phyloP scores from a whole-genome alignment of 92 coral and sea anemone genomes.

The Zoanthus sociatus region DNA sequence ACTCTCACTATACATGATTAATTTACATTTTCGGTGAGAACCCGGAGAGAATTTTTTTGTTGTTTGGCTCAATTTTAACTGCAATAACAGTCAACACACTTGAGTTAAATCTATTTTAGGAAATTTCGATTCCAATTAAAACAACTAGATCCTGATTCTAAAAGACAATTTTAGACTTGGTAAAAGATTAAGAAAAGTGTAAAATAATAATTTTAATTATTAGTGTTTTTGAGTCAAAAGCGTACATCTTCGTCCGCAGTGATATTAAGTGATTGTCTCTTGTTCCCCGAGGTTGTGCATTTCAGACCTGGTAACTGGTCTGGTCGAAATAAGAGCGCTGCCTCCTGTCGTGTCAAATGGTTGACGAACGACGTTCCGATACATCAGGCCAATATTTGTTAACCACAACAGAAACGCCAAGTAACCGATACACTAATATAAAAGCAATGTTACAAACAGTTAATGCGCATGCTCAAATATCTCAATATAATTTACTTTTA shows the following conservation, averaged over 20 bases:
- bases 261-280: slow-evolving; percentile 16
- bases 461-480: background rate
- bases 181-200: background rate
- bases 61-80: too few species aligned
- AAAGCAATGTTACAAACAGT: background rate
- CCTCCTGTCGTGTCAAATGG: slow-evolving; percentile 40
- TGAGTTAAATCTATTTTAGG: too few species aligned
- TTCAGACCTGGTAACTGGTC: slow-evolving; percentile 1
- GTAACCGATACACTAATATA: slow-evolving; percentile 24
- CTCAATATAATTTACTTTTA: background rate
- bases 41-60: too few species aligned
- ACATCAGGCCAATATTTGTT: slow-evolving; percentile 37
- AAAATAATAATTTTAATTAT: background rate
- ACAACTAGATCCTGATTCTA: too few species aligned
- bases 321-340: background rate
- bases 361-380: slow-evolving; percentile 22
- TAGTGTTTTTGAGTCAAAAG: background rate
- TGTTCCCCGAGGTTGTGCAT: slow-evolving; percentile 14
- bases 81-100: too few species aligned
- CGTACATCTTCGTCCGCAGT: background rate
- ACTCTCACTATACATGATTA: too few species aligned
- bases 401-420: slow-evolving; percentile 36
- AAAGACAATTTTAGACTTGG: too few species aligned
- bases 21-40: too few species aligned
- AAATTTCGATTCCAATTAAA: too few species aligned